A percentile compares a stretch with the other conserved stretches of the same genome.
Evolutionary conservation across 2,797 vertebrate genomes (phyloP).

Genomic region (Acrossocheilus wenchowensis): DNA sequence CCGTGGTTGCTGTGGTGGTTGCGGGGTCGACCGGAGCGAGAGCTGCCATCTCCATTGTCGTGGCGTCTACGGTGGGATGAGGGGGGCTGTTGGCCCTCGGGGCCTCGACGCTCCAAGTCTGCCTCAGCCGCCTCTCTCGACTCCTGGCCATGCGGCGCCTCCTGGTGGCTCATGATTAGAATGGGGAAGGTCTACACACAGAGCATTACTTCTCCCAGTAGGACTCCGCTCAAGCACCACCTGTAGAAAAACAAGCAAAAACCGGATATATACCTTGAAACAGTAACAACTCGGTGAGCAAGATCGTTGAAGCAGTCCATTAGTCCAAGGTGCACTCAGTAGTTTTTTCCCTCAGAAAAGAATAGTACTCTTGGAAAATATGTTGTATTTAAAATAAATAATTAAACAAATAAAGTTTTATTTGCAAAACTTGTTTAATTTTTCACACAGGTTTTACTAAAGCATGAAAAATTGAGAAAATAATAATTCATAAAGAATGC

Average conservation of each 20-base stretch:
- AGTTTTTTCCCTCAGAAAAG: background rate
- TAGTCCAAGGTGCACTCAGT: background rate
- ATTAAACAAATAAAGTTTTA: background rate
- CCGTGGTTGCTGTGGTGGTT: constrained; percentile 66
- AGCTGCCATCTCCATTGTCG: constrained; percentile 54
- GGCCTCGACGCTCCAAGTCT: constrained; percentile 79
- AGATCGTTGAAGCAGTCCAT: background rate
- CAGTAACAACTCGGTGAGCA: background rate
- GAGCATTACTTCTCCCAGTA: constrained; percentile 75
- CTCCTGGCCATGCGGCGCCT: constrained; percentile 81
- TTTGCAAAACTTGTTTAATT: background rate
- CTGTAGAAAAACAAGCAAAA: constrained; percentile 45
- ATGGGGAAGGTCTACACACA: constrained; percentile 69
- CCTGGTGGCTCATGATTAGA: constrained; percentile 86
- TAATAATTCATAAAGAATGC: background rate
- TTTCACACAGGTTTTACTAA: background rate
- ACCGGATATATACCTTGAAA: background rate
- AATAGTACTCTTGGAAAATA: background rate
- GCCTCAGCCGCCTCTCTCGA: constrained; percentile 85
- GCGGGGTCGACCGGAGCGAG: constrained; percentile 59
- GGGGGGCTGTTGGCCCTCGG: constrained; percentile 49
- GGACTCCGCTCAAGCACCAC: constrained; percentile 60
- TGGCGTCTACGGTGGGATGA: constrained; percentile 63
- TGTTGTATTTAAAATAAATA: background rate
- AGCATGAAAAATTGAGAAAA: too few relatives aligned